These are phyloP conservation scores for Stigmatopora nigra DNA, from an alignment of 2,113 vertebrate genomes.

Conservation along the genomic window DNA sequence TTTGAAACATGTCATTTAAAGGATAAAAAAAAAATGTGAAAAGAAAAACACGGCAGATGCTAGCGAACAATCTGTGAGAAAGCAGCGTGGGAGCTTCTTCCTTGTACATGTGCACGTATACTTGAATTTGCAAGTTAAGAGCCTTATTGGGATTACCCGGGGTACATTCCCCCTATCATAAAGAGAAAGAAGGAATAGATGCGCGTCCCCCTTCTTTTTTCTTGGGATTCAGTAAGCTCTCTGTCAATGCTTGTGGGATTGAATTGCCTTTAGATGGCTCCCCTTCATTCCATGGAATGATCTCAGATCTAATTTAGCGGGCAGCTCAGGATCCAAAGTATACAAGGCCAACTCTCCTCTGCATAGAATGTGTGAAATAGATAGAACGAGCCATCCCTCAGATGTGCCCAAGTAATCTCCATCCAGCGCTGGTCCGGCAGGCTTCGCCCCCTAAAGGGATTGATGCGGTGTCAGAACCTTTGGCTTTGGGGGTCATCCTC, in stretches of 20 bases:
- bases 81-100: slow-evolving; percentile 72
- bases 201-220: slow-evolving; percentile 43
- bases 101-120: slow-evolving; percentile 60
- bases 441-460: slow-evolving; percentile 91
- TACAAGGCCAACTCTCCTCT: slow-evolving; percentile 66
- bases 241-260: slow-evolving; percentile 68
- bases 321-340: slow-evolving; percentile 73
- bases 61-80: slow-evolving; percentile 56
- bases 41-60: slow-evolving; percentile 18
- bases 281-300: slow-evolving; percentile 73
- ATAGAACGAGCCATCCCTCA: slow-evolving; percentile 73
- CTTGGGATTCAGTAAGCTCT: slow-evolving; percentile 66
- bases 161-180: slow-evolving; percentile 71
- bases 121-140: slow-evolving; percentile 67
- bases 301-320: slow-evolving; percentile 81
- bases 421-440: slow-evolving; percentile 78
- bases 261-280: slow-evolving; percentile 67
- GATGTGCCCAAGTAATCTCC: slow-evolving; percentile 93
- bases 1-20: neutral
- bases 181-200: slow-evolving; percentile 63
- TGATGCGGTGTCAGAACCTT: slow-evolving; percentile 97
- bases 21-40: neutral
- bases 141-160: slow-evolving; percentile 71
- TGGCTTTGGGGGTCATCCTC: slow-evolving; percentile 85
- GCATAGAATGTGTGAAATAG: slow-evolving; percentile 75